Conservation (phyloP, 2,113 vertebrate species). For the Antechinus flavipes region DNA sequence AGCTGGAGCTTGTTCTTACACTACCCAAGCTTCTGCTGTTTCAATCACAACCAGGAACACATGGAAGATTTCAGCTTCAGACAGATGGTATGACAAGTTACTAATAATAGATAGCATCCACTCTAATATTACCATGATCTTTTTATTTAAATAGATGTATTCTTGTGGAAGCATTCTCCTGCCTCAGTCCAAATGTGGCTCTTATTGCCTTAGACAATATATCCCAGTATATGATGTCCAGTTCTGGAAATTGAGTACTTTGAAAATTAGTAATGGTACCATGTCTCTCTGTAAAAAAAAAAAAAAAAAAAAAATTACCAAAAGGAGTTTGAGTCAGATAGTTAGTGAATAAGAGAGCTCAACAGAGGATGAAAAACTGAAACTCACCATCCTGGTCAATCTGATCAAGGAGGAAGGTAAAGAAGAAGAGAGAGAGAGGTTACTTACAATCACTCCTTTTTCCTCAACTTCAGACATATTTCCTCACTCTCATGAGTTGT, state of each 20-base stretch:
- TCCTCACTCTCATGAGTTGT: slow-evolving; percentile 11
- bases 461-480: not conserved
- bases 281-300: not conserved
- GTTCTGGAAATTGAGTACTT: not conserved
- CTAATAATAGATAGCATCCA: slow-evolving; percentile 16
- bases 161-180: not conserved
- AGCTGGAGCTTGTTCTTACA: not conserved
- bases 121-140: not conserved
- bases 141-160: not conserved
- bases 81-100: slow-evolving; percentile 35
- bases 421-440: no score
- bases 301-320: not conserved
- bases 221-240: not conserved
- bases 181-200: slow-evolving; percentile 1
- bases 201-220: not conserved
- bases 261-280: not conserved
- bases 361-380: not conserved
- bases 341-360: not conserved
- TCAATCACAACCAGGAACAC: not conserved
- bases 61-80: slow-evolving; percentile 43
- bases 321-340: not conserved
- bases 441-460: not conserved
- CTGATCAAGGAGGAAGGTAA: not conserved
- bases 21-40: slow-evolving; percentile 4
- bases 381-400: not conserved